Evolutionary conservation across 2,797 vertebrate species (phyloP).

Genomic region (Enteromius unitaeniatus): DNA sequence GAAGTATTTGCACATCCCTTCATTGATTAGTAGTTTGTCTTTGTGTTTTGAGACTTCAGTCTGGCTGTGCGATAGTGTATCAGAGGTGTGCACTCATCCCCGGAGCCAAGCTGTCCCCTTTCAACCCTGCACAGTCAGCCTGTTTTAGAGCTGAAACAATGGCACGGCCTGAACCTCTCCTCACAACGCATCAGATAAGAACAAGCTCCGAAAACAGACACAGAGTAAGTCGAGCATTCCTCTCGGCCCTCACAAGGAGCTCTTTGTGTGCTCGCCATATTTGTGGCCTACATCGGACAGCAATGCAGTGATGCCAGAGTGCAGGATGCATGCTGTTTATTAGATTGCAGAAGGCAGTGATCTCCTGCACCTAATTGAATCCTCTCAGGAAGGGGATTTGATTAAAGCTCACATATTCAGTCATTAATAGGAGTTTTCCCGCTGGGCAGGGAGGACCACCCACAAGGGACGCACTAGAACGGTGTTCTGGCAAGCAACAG

Average conservation of each 20-base stretch:
- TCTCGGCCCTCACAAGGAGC: conserved; percentile 64
- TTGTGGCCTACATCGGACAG: conserved; percentile 46
- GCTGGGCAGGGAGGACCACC: conserved; percentile 53
- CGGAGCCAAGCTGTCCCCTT: conserved; percentile 49
- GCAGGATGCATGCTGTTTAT: conserved; percentile 60
- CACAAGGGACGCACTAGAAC: conserved; percentile 34
- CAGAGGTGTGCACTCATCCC: conserved; percentile 20
- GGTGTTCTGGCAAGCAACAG: conserved; percentile 45
- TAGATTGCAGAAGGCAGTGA: conserved; percentile 56
- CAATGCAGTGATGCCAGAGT: conserved; percentile 7
- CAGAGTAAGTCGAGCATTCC: conserved; percentile 68
- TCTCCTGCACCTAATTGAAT: conserved; percentile 64
- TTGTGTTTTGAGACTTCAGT: not conserved
- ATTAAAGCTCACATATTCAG: conserved; percentile 62
- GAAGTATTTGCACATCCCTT: not conserved
- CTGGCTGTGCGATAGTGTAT: not conserved
- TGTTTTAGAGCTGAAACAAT: conserved; percentile 63
- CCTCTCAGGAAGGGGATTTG: conserved; percentile 60
- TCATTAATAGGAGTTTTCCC: conserved; percentile 52
- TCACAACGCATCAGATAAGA: conserved; percentile 73
- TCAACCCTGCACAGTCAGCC: conserved; percentile 51
- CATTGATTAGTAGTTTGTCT: not conserved
- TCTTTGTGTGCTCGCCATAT: conserved; percentile 64
- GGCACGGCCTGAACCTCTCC: conserved; percentile 55
- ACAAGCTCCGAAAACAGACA: conserved; percentile 65